Conservation (phyloP, 2,888 invertebrate species). For the Eupithecia subumbrata region DNA sequence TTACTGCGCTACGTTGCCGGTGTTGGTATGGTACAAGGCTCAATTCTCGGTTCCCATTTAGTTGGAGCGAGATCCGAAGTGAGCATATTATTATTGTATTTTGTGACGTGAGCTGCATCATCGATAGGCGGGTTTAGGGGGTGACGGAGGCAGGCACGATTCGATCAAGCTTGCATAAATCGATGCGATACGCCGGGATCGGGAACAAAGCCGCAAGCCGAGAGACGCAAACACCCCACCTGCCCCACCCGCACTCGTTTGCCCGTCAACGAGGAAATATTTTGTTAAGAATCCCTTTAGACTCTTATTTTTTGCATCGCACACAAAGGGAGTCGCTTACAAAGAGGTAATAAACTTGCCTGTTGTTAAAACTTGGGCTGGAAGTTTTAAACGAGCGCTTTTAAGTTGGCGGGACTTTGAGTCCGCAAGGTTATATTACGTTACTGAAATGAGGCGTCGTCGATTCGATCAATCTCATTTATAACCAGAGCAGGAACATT, state of each 20-base stretch:
- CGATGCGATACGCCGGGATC: constrained; percentile 79
- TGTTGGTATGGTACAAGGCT: not conserved
- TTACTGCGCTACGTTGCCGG: not conserved
- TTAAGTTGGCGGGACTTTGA: constrained; percentile 35
- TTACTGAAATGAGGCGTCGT: constrained; percentile 22
- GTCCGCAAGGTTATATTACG: constrained; percentile 21
- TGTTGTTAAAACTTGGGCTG: constrained; percentile 40
- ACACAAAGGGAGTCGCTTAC: constrained; percentile 45
- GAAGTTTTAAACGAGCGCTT: constrained; percentile 45
- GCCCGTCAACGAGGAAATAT: constrained; percentile 49
- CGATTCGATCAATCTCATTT: constrained; percentile 25
- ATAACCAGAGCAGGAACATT: constrained; percentile 12
- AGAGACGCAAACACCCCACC: constrained; percentile 59
- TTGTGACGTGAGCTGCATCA: constrained; percentile 51
- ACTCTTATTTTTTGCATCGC: constrained; percentile 42
- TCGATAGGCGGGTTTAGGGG: constrained; percentile 61
- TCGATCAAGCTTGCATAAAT: constrained; percentile 82
- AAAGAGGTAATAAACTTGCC: constrained; percentile 46
- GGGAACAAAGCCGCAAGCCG: constrained; percentile 78
- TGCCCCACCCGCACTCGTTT: constrained; percentile 45
- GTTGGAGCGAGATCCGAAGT: constrained; percentile 28
- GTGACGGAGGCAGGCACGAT: constrained; percentile 61
- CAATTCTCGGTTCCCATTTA: constrained; percentile 17
- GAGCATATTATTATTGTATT: constrained; percentile 50
- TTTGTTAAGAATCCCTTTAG: constrained; percentile 48